A percentile compares a stretch with the other conserved stretches of the same genome.
phyloP scores from a whole-genome alignment of 2,888 invertebrate species.

The Trileptium ribeirensis region DNA sequence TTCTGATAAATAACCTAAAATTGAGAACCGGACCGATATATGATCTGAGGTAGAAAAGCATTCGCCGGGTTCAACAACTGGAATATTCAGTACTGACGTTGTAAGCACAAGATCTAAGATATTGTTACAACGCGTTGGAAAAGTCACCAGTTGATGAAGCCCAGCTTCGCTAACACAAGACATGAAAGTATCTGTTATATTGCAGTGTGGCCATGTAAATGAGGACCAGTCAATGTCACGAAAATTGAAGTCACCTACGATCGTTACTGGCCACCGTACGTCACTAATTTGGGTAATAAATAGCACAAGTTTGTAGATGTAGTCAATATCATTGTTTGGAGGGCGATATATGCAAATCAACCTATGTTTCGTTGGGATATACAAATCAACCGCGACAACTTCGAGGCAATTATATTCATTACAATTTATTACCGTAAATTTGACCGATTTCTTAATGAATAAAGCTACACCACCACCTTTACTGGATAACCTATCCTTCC shows the following conservation, averaged over 20 bases:
- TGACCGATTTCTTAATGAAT: not conserved
- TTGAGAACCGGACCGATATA: no score
- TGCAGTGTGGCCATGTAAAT: not conserved
- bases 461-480: not conserved
- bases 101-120: not conserved
- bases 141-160: not conserved
- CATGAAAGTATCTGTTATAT: not conserved
- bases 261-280: not conserved
- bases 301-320: not conserved
- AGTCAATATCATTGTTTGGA: not conserved
- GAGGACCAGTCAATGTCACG: not conserved
- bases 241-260: not conserved
- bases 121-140: not conserved
- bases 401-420: not conserved
- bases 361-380: not conserved
- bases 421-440: no score
- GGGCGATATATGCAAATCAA: not conserved
- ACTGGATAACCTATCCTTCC: not conserved
- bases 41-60: not conserved
- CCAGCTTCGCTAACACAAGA: not conserved
- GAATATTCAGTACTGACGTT: not conserved
- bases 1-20: no score
- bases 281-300: not conserved
- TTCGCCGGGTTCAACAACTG: not conserved
- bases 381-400: not conserved